Percentiles rank a stretch among this genome's conserved stretches.
Conservation (phyloP, 2,797 vertebrate genomes). For the Bradypus variegatus region DNA sequence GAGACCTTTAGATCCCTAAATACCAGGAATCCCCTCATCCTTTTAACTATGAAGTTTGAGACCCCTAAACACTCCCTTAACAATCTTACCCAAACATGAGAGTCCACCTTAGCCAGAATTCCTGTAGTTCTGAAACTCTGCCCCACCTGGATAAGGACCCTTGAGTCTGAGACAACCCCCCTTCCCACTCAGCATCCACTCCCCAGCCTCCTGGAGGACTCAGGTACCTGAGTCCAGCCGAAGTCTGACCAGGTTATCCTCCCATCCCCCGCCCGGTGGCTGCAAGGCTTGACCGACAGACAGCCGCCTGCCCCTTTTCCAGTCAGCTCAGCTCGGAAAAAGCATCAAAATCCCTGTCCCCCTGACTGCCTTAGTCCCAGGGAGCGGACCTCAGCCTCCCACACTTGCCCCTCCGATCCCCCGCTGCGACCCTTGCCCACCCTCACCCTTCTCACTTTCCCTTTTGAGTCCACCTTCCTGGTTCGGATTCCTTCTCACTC, state of each 20-base stretch:
- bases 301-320: neutral
- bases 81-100: neutral
- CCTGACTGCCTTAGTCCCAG: neutral
- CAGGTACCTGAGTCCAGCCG: neutral
- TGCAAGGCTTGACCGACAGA: slow-evolving; percentile 5
- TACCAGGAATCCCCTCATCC: neutral
- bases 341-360: neutral
- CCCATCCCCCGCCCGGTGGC: slow-evolving; percentile 32
- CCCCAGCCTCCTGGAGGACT: neutral
- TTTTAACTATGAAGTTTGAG: neutral
- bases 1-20: neutral
- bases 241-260: neutral
- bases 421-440: neutral
- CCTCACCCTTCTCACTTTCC: neutral
- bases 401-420: neutral
- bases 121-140: neutral
- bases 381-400: slow-evolving; percentile 21
- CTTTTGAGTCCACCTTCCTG: neutral
- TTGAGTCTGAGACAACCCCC: neutral
- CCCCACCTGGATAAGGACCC: neutral
- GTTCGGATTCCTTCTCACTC: neutral
- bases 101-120: neutral
- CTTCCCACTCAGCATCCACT: no score
- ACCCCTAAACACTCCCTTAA: neutral
- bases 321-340: neutral